Base-by-base conservation (phyloP, 1,140 invertebrate species). In the Drosophila tani region DNA sequence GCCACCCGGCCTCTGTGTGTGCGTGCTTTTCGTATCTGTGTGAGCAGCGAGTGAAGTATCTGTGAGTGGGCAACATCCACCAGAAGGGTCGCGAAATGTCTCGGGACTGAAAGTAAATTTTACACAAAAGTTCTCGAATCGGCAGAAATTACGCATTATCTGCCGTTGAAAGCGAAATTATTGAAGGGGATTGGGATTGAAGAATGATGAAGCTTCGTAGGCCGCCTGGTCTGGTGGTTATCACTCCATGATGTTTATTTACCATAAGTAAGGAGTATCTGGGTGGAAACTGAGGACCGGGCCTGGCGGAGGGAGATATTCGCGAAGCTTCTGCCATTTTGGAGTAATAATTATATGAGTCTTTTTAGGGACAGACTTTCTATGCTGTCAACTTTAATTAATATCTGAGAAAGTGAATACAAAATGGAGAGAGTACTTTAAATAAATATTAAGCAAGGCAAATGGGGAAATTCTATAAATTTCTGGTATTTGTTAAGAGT, bases 61-160 rank as follows among this genome's bases (percentile, higher is more conserved):
- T 45, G 43, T 51, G 68, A 45, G 43, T 8, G 59, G 47, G 35
- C 27, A 67, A 24, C 38, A 15, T 50, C 53, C 40, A 56, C 8
- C n/a, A 40, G 57, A 55, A 74, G 47, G 55, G 41, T 35, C 60
- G 57, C 73, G 85, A 73, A 88, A 63, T 35, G 73, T 88, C 81
- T 74, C 45, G 63, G 46, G 35, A 35, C 73, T 79, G 57, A 67
- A 53, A 67, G 55, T 57, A 67, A 58, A 41, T 56, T 56, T 40
- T 29, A 57, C 41, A 46, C 27, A 68, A 51, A 66, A 73, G 59
- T 86, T 87, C 83, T 87, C 50, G 83, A 87, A 88, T 60, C 63
- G 45, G 19, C 80, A 65, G 70, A 62, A 43, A 66, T 65, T 66
- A 81, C 79, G 46, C 73, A 53, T 50, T 77, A 77, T 67, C 55